Evolutionary conservation across 1,140 invertebrate genomes (phyloP).

Genomic region (Zaprionus camerounensis): DNA sequence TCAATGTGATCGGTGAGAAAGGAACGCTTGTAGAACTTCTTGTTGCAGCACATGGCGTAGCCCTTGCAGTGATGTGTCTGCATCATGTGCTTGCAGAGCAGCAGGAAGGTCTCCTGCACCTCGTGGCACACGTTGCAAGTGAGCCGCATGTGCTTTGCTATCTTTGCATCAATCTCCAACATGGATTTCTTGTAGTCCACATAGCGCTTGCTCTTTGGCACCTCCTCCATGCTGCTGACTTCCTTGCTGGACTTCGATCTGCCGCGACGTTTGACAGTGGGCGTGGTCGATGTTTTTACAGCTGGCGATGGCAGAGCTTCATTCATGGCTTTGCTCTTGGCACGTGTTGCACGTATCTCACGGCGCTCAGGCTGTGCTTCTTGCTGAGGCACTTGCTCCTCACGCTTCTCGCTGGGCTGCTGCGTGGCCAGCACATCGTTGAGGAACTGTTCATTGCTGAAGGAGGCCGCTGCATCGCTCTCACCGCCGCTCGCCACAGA

Average conservation of each 20-base stretch:
- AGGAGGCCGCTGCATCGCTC: conserved; percentile 41
- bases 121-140: conserved; percentile 70
- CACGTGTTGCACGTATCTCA: conserved; percentile 52
- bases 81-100: conserved; percentile 70
- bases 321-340: conserved; percentile 52
- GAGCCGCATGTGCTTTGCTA: conserved; percentile 71
- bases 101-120: conserved; percentile 59
- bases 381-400: not conserved
- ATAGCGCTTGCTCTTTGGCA: conserved; percentile 51
- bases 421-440: conserved; percentile 51
- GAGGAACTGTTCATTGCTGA: conserved; percentile 70
- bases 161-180: conserved; percentile 71
- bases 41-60: conserved; percentile 76
- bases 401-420: not conserved
- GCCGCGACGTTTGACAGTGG: conserved; percentile 17
- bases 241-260: conserved; percentile 2
- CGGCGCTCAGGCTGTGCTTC: conserved; percentile 42
- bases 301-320: not conserved
- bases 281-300: not conserved
- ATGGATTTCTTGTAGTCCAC: conserved; percentile 68
- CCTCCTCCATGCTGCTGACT: not conserved
- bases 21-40: conserved; percentile 76
- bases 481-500: conserved; percentile 12
- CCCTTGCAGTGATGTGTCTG: conserved; percentile 62
- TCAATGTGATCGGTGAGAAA: conserved; percentile 77